Percentiles rank a stretch among this genome's conserved stretches.
phyloP scores from a whole-genome alignment of 2,797 vertebrate species.

The Allobates femoralis region DNA sequence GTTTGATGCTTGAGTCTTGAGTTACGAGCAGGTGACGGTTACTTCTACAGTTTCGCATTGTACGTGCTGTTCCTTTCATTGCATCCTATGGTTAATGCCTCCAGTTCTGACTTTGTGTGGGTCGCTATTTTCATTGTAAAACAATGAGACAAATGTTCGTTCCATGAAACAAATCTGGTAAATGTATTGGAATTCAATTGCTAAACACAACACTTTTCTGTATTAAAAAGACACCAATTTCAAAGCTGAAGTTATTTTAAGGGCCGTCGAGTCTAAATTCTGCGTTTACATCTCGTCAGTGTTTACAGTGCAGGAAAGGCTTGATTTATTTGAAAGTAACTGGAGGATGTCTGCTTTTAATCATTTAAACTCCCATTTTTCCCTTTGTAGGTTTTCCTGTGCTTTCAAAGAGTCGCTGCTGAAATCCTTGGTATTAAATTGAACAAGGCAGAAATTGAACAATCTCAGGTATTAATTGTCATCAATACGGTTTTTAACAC shows the following conservation, averaged over 20 bases:
- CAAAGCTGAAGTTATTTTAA: slow-evolving; percentile 70
- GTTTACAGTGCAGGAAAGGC: slow-evolving; percentile 72
- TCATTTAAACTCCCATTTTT: slow-evolving; percentile 69
- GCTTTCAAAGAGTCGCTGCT: slow-evolving; percentile 97
- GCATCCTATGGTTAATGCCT: slow-evolving; percentile 14
- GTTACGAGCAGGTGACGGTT: background rate
- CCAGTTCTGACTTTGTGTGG: slow-evolving; percentile 6
- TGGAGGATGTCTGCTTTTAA: slow-evolving; percentile 74
- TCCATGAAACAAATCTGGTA: slow-evolving; percentile 51
- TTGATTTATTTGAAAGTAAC: slow-evolving; percentile 73
- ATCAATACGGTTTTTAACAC: background rate
- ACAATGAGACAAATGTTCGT: slow-evolving; percentile 53
- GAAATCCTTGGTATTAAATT: slow-evolving; percentile 97
- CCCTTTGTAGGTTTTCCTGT: slow-evolving; percentile 89
- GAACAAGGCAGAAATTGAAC: slow-evolving; percentile 98
- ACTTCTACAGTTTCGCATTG: background rate
- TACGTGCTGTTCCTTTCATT: slow-evolving; percentile 20
- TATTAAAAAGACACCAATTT: slow-evolving; percentile 69
- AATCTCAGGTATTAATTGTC: slow-evolving; percentile 91
- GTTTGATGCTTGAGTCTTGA: background rate
- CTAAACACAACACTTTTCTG: slow-evolving; percentile 60
- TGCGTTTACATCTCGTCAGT: slow-evolving; percentile 70
- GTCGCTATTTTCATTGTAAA: slow-evolving; percentile 40
- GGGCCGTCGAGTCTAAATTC: slow-evolving; percentile 67
- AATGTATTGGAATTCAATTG: slow-evolving; percentile 56